phyloP scores from a whole-genome alignment of 2,888 invertebrate genomes.

The Busseola fusca region DNA sequence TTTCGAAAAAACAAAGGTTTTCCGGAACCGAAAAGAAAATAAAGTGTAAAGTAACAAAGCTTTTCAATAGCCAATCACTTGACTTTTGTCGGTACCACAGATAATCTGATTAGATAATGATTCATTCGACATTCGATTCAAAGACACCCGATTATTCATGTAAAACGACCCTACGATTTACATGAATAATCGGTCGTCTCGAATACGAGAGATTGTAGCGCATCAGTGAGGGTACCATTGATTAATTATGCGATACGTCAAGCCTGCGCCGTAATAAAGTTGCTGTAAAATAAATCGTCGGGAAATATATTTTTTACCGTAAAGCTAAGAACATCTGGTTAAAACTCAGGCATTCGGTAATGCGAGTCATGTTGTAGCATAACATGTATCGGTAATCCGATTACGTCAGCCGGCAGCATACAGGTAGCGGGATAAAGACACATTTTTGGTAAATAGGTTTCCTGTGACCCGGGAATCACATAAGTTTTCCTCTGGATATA shows the following conservation, averaged over 20 bases:
- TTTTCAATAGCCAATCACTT: constrained; percentile 18
- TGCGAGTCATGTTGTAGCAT: constrained; percentile 63
- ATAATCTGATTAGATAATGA: constrained; percentile 48
- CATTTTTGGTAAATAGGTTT: constrained; percentile 42
- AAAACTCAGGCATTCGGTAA: constrained; percentile 58
- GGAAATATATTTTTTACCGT: constrained; percentile 54
- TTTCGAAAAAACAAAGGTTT: background rate
- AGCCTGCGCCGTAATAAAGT: constrained; percentile 58
- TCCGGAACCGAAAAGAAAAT: background rate
- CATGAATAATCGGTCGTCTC: constrained; percentile 31
- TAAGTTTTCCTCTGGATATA: constrained; percentile 11
- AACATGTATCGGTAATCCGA: constrained; percentile 61
- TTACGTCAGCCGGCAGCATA: constrained; percentile 48
- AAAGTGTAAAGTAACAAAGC: constrained; percentile 8
- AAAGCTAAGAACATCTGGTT: constrained; percentile 54
- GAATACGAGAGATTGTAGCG: constrained; percentile 29
- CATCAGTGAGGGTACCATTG: constrained; percentile 51
- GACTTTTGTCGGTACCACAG: constrained; percentile 9
- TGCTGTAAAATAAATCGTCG: constrained; percentile 58
- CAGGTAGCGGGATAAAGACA: constrained; percentile 43
- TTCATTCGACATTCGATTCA: constrained; percentile 37
- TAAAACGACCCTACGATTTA: too few relatives aligned
- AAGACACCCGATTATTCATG: constrained; percentile 41
- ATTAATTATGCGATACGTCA: constrained; percentile 63
- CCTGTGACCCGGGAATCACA: constrained; percentile 10